Conservation (phyloP, 2,888 invertebrate genomes). For the Cephus rjabovi region DNA sequence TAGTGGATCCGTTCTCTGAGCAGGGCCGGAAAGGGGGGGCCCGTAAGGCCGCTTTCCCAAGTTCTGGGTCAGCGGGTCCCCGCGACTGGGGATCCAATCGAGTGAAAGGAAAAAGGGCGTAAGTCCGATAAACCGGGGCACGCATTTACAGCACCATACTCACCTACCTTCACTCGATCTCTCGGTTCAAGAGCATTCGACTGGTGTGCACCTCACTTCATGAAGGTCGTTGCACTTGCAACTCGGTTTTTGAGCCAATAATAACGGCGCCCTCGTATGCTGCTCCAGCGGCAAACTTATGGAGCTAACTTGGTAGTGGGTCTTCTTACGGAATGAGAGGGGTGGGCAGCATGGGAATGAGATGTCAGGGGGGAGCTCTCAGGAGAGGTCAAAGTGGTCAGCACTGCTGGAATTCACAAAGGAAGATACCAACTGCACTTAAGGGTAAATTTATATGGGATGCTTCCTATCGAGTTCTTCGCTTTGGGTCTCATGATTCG, state of each 20-base stretch:
- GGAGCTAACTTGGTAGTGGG: background rate
- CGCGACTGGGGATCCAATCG: constrained; percentile 22
- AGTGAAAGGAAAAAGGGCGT: background rate
- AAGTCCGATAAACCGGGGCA: constrained; percentile 1
- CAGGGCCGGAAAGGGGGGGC: background rate
- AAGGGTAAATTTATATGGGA: background rate
- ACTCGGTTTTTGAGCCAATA: background rate
- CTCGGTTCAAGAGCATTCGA: background rate
- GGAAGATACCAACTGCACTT: background rate
- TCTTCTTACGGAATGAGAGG: background rate
- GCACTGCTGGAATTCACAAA: background rate
- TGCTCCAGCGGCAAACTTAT: background rate
- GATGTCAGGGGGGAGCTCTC: background rate
- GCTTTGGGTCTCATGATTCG: background rate
- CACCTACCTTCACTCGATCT: background rate
- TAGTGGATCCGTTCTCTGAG: background rate
- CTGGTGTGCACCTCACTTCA: background rate
- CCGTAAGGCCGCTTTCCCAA: constrained; percentile 48
- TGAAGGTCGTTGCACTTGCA: background rate
- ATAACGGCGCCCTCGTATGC: background rate
- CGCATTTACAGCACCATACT: background rate
- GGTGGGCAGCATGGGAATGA: background rate
- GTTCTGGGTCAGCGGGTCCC: constrained; percentile 59
- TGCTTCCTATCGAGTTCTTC: background rate
- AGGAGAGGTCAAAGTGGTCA: background rate